These are phyloP conservation scores for Ectobius pallidus DNA, from an alignment of 2,888 invertebrate species.

Conservation along the genomic window DNA sequence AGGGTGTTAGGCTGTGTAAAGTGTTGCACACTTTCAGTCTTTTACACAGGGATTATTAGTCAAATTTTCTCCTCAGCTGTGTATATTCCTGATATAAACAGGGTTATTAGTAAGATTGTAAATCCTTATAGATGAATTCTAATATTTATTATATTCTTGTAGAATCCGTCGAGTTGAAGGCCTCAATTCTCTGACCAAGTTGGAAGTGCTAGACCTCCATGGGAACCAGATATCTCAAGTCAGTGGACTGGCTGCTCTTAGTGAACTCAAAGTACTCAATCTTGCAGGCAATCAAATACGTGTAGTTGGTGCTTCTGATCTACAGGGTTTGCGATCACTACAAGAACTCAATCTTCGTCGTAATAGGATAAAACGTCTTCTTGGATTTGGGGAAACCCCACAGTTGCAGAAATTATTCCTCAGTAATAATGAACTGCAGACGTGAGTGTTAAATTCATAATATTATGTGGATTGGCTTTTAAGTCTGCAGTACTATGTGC, in stretches of 20 bases:
- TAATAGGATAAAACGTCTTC: constrained; percentile 79
- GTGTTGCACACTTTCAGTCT: too few relatives aligned
- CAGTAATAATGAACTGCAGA: constrained; percentile 78
- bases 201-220: constrained; percentile 92
- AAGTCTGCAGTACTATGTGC: too few relatives aligned
- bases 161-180: constrained; percentile 83
- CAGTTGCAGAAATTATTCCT: constrained; percentile 80
- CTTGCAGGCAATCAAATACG: constrained; percentile 90
- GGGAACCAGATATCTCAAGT: constrained; percentile 86
- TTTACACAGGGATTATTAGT: too few relatives aligned
- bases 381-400: constrained; percentile 79
- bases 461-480: too few relatives aligned
- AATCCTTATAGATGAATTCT: too few relatives aligned
- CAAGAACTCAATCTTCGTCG: constrained; percentile 88
- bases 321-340: constrained; percentile 76
- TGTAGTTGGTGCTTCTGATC: constrained; percentile 75
- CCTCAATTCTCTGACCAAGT: constrained; percentile 69
- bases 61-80: too few relatives aligned
- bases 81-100: too few relatives aligned
- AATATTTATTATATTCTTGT: too few relatives aligned
- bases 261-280: constrained; percentile 87
- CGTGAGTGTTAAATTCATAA: too few relatives aligned
- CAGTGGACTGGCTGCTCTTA: constrained; percentile 69
- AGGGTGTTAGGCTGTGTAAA: too few relatives aligned
- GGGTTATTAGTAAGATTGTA: too few relatives aligned